These are phyloP conservation scores for Rhyacophila evoluta DNA, from an alignment of 2,888 invertebrate species.

Conservation along the genomic window DNA sequence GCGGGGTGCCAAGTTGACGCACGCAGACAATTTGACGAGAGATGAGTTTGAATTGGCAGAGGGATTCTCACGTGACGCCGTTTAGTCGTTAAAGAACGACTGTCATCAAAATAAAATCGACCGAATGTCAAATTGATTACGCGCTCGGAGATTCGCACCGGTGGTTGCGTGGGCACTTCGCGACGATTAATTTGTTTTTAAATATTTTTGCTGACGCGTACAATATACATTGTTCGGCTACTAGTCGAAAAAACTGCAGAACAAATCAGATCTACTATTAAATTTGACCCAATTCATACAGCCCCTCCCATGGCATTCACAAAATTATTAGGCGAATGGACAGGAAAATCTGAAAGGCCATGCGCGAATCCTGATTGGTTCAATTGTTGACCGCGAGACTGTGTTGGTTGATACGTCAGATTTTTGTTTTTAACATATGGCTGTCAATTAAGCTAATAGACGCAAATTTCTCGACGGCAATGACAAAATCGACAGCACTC, in stretches of 20 bases:
- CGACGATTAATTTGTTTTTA: background rate
- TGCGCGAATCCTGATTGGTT: slow-evolving; percentile 14
- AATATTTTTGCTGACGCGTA: background rate
- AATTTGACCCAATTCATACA: slow-evolving; percentile 37
- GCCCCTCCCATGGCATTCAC: slow-evolving; percentile 41
- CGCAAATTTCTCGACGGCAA: background rate
- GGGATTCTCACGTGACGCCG: slow-evolving; percentile 31
- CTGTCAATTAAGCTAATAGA: background rate
- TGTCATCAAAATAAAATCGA: slow-evolving; percentile 41
- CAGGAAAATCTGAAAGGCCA: slow-evolving; percentile 1
- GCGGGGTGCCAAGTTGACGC: slow-evolving; percentile 39
- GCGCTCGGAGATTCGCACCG: background rate
- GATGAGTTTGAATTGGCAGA: slow-evolving; percentile 2
- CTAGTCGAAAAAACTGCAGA: background rate
- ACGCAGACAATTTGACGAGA: slow-evolving; percentile 2
- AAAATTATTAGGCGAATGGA: slow-evolving; percentile 1
- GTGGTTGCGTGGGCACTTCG: slow-evolving; percentile 5
- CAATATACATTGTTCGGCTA: slow-evolving; percentile 2
- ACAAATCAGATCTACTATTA: slow-evolving; percentile 3
- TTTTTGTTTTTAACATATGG: background rate
- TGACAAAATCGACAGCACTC: no score
- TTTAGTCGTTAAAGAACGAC: background rate
- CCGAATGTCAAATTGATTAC: slow-evolving; percentile 44
- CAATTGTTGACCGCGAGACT: background rate
- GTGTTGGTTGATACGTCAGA: slow-evolving; percentile 1